Conservation (phyloP, 2,888 invertebrate species). For the Phyllotreta striolata region DNA sequence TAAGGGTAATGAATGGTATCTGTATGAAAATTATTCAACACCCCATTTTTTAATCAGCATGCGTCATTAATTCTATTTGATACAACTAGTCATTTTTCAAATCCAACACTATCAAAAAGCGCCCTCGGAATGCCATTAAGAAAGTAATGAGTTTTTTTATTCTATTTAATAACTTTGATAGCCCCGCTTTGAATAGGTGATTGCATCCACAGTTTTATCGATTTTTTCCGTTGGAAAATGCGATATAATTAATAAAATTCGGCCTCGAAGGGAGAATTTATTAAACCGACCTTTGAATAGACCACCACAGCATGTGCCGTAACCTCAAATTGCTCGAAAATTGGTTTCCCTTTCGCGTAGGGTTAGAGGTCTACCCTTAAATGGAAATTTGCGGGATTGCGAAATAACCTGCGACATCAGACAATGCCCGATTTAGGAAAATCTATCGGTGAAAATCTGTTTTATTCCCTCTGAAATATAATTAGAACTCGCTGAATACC, state of each 20-base stretch:
- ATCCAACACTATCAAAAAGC: conserved; percentile 8
- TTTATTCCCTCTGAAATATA: too few relatives aligned
- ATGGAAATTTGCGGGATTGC: conserved; percentile 18
- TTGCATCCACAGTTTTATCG: too few relatives aligned
- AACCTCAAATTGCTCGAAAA: conserved; percentile 29
- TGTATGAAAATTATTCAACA: conserved; percentile 35
- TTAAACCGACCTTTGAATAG: conserved; percentile 12
- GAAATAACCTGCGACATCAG: conserved; percentile 4
- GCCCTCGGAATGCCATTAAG: conserved; percentile 14
- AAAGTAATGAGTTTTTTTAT: not conserved
- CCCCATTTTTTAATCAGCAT: conserved; percentile 32
- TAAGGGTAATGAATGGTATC: conserved; percentile 35
- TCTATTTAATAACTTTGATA: too few relatives aligned
- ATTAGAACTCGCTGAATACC: too few relatives aligned
- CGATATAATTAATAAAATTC: too few relatives aligned
- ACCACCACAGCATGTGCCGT: conserved; percentile 16
- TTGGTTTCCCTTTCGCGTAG: conserved; percentile 21
- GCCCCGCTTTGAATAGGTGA: too few relatives aligned
- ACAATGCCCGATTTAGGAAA: too few relatives aligned
- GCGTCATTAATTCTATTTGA: conserved; percentile 32
- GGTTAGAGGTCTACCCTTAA: conserved; percentile 22
- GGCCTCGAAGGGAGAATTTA: conserved; percentile 16
- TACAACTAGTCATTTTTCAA: conserved; percentile 33
- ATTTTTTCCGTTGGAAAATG: too few relatives aligned
- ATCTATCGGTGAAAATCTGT: too few relatives aligned